Evolutionary conservation across 2,113 vertebrate genomes (phyloP), one percentile per base, ranked within the genome.

Genomic region (Sander vitreus): DNA sequence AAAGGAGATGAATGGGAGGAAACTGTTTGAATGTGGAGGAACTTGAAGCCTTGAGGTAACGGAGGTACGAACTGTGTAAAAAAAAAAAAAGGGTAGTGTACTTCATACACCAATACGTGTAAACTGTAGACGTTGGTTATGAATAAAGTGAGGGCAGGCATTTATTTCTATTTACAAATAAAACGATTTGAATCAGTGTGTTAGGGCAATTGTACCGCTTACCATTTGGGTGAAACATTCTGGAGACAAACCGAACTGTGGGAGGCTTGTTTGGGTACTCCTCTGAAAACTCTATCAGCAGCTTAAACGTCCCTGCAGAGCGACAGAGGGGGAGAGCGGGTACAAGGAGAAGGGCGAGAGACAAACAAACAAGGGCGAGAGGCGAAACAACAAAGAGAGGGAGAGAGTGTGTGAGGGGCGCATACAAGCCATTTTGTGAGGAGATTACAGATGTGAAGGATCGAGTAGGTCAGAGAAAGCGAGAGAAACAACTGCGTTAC

Each of bases 141-240:
- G 25, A 65, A 59, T 23, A 8, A 64, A 82, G 23, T 19, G 19
- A 67, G 11, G 12, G 12, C 18, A 39, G 55, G 30, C 16, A 1
- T 27, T 62, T 14, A 25, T 50, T 18, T 58, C 27, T 27, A 18
- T 33, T 36, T 62, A 6, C 11, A 76, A 57, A 64, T 10, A 11
- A 43, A 43, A 43, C 2, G 3, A 2, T 30, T 21, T 54, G 9
- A 60, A 39, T 55, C 5, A 9, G 33, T 5, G 15, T 23, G 55
- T 43, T 3, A n/a, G 47, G 23, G 21, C 16, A 83, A 48, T 23
- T 23, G 36, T 1, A n/a, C 1, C 15, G 90, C 96, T 97, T 92
- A 99, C 98, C 98, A 94, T 99, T 99, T 63, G 98, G 98, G 95
- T 99, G 98, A 94, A 99, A 99, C 98, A 99, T 99, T 97, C 98